These are phyloP conservation scores for Drosophila sp. DNA, from an alignment of 1,140 invertebrate species.

Conservation along the genomic window DNA sequence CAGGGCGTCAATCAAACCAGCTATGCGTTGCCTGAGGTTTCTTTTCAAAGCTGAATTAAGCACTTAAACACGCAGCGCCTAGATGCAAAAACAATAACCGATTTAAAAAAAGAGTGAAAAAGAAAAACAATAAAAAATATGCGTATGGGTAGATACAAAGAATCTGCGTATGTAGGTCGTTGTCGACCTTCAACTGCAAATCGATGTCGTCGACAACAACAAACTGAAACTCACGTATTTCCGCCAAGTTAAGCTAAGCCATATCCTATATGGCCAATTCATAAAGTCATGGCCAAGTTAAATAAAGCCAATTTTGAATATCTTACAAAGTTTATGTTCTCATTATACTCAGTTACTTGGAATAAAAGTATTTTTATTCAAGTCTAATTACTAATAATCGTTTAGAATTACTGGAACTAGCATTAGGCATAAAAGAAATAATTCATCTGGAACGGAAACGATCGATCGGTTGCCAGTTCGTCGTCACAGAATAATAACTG, in stretches of 20 bases:
- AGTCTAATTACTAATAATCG: not conserved
- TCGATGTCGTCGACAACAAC: slow-evolving; percentile 51
- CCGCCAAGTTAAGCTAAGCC: slow-evolving; percentile 30
- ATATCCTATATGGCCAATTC: slow-evolving; percentile 12
- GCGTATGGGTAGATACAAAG: slow-evolving; percentile 34
- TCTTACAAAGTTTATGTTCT: not conserved
- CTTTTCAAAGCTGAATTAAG: slow-evolving; percentile 40
- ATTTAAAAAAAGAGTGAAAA: slow-evolving; percentile 13
- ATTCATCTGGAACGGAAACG: slow-evolving; percentile 63
- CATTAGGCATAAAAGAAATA: slow-evolving; percentile 2
- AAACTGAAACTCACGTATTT: slow-evolving; percentile 45
- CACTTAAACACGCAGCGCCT: slow-evolving; percentile 68
- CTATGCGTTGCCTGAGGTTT: slow-evolving; percentile 43
- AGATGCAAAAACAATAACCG: slow-evolving; percentile 45
- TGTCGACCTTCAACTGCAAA: slow-evolving; percentile 65
- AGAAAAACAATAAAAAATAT: not conserved
- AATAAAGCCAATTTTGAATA: not conserved
- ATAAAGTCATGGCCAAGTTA: not conserved
- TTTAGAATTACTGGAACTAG: not conserved
- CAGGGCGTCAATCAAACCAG: slow-evolving; percentile 51
- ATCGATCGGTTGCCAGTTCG: slow-evolving; percentile 49
- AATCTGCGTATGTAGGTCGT: slow-evolving; percentile 56
- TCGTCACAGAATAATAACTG: slow-evolving; percentile 25
- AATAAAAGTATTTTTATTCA: not conserved
- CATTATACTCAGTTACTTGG: not conserved